Evolutionary conservation across 1,140 invertebrate species (phyloP).

Genomic region (Rhopalosiphum maidis): DNA sequence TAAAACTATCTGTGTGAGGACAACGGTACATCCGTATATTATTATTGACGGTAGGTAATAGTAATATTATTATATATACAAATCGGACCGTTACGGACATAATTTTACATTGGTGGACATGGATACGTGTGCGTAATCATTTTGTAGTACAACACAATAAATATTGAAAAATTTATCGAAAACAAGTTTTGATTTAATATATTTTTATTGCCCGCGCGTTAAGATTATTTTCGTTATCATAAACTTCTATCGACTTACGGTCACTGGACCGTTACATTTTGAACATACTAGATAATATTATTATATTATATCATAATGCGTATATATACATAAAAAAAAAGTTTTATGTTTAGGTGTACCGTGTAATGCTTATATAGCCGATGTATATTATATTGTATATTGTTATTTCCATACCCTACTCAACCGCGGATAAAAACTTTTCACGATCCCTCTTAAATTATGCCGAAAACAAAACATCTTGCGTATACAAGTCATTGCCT

Average conservation of each 20-base stretch:
- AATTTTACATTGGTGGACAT: not conserved
- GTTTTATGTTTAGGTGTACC: not conserved
- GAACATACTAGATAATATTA: not conserved
- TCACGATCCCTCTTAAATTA: not conserved
- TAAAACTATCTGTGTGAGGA: not conserved
- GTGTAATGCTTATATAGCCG: not conserved
- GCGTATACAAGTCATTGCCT: not conserved
- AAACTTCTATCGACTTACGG: not conserved
- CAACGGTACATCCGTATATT: not conserved
- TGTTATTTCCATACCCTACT: not conserved
- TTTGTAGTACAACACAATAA: not conserved
- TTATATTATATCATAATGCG: not conserved
- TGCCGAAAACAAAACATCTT: not conserved
- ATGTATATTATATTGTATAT: not conserved
- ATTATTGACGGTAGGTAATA: no score
- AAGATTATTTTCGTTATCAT: slow-evolving; percentile 11
- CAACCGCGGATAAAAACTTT: not conserved
- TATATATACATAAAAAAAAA: not conserved
- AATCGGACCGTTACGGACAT: not conserved
- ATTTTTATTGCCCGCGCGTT: not conserved
- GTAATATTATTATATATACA: not conserved
- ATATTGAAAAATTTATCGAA: not conserved
- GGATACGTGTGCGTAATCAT: not conserved
- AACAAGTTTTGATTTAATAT: not conserved
- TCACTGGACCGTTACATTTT: not conserved